These are phyloP conservation scores for Talpa occidentalis DNA, from an alignment of 2,113 vertebrate species.

Conservation along the genomic window DNA sequence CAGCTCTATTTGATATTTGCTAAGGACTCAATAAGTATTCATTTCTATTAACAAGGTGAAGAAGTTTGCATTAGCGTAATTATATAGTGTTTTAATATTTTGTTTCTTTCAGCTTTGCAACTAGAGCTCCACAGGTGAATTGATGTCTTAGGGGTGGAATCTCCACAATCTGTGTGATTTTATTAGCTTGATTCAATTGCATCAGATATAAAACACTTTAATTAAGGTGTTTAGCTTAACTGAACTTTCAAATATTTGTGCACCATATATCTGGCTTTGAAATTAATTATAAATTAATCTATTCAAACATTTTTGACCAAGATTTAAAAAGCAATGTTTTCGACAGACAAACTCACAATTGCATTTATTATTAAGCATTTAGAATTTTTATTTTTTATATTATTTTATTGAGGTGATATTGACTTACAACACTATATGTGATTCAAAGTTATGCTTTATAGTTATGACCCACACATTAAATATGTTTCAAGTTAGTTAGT, in stretches of 20 bases:
- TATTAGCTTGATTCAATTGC: neutral
- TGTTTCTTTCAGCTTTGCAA: neutral
- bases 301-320: neutral
- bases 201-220: neutral
- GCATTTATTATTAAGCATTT: neutral
- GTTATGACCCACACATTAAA: neutral
- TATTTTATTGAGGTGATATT: too few relatives aligned
- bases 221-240: neutral
- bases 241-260: neutral
- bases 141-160: neutral
- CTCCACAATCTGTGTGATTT: neutral
- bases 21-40: neutral
- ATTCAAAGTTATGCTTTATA: neutral
- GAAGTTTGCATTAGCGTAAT: neutral
- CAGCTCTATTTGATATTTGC: neutral
- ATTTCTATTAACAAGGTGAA: neutral
- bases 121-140: neutral
- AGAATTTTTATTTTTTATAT: too few relatives aligned
- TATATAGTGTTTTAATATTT: neutral
- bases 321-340: neutral
- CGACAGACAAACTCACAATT: neutral
- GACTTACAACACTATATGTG: too few relatives aligned
- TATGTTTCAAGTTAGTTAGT: neutral
- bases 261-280: neutral
- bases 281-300: conserved; percentile 1